Percentiles rank a stretch among this genome's conserved stretches.
Evolutionary conservation across 2,888 invertebrate genomes (phyloP).

Genomic region (Tetragonisca angustula): DNA sequence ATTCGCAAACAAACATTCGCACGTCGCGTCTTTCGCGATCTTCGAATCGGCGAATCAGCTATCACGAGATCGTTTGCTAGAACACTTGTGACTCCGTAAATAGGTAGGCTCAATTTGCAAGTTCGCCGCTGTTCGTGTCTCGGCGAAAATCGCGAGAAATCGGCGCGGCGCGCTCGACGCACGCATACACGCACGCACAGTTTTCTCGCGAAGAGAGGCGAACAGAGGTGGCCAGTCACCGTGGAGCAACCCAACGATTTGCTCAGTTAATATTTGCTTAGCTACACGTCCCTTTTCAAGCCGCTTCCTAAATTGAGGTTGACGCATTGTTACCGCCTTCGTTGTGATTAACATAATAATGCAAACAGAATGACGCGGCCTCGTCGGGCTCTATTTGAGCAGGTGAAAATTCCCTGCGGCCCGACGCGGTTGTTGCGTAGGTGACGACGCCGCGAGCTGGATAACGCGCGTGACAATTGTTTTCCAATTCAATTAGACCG

Average conservation of each 20-base stretch:
- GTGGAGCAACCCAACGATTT: slow-evolving; percentile 81
- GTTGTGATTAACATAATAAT: slow-evolving; percentile 83
- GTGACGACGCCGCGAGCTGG: slow-evolving; percentile 53
- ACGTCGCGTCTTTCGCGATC: neutral
- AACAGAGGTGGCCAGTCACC: slow-evolving; percentile 20
- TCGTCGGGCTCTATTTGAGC: slow-evolving; percentile 80
- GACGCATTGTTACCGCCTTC: slow-evolving; percentile 81
- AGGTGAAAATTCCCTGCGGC: slow-evolving; percentile 81
- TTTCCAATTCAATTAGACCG: slow-evolving; percentile 81
- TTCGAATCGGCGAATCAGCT: slow-evolving; percentile 33
- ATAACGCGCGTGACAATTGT: slow-evolving; percentile 73
- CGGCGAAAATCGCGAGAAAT: slow-evolving; percentile 25
- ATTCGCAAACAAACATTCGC: slow-evolving; percentile 10
- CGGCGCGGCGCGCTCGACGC: slow-evolving; percentile 24
- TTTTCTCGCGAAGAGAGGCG: neutral
- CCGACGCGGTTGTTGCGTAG: slow-evolving; percentile 69
- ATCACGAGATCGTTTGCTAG: slow-evolving; percentile 51
- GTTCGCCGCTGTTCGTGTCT: slow-evolving; percentile 36
- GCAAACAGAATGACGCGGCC: slow-evolving; percentile 82
- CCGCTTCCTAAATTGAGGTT: slow-evolving; percentile 83
- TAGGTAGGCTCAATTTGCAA: slow-evolving; percentile 66
- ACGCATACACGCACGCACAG: neutral
- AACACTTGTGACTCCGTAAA: slow-evolving; percentile 53
- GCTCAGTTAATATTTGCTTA: slow-evolving; percentile 82
- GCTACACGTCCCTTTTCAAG: slow-evolving; percentile 79